Conservation (phyloP, 30 jellyfish, hydroid and myxozoan genomes). For the Catostylus mosaicus region DNA sequence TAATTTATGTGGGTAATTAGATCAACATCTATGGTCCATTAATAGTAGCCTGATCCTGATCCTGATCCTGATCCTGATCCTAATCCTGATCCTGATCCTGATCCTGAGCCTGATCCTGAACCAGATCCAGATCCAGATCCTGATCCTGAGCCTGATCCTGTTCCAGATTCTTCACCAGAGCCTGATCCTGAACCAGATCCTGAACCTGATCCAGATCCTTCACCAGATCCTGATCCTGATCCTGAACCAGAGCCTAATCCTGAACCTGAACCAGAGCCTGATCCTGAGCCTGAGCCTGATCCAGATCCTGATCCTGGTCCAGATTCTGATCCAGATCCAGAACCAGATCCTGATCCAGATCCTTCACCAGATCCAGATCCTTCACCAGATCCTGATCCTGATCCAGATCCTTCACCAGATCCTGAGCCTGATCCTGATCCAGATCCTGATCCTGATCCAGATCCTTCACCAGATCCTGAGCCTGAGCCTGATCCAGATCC, state of each 20-base stretch:
- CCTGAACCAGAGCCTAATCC: constrained; percentile 27
- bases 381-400: constrained; percentile 16
- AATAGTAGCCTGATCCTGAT: constrained; percentile 15
- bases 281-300: constrained; percentile 27
- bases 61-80: constrained; percentile 31
- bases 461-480: constrained; percentile 17
- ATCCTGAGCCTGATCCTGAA: constrained; percentile 30
- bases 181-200: constrained; percentile 31
- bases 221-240: constrained; percentile 21
- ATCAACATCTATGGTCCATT: too few relatives aligned
- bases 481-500: constrained; percentile 52
- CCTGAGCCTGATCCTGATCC: constrained; percentile 45
- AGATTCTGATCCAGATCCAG: constrained; percentile 6
- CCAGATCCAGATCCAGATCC: constrained; percentile 7
- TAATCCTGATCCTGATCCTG: constrained; percentile 16
- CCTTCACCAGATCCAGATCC: constrained; percentile 8
- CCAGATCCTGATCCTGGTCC: constrained; percentile 23
- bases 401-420: constrained; percentile 24
- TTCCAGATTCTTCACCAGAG: constrained; percentile 31
- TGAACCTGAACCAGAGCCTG: constrained; percentile 28
- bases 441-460: constrained; percentile 16
- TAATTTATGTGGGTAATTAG: too few relatives aligned
- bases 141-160: constrained; percentile 34
- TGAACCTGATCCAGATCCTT: constrained; percentile 8
- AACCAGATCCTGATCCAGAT: constrained; percentile 30